These are phyloP conservation scores for Cephus pulcher DNA, from an alignment of 2,888 invertebrate genomes.

Conservation along the genomic window DNA sequence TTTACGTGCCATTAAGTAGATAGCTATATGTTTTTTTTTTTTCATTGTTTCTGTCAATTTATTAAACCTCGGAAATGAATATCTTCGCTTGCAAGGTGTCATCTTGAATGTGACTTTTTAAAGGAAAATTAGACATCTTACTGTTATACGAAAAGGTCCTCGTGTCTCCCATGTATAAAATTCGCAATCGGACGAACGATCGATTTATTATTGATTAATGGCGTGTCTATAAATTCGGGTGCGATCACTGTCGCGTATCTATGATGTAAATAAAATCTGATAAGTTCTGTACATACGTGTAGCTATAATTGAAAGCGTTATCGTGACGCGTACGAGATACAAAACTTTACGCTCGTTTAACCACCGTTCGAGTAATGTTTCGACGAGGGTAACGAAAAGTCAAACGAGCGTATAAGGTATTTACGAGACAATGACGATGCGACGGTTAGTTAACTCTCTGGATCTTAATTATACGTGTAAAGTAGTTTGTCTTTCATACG, in stretches of 20 bases:
- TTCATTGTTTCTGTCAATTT: background rate
- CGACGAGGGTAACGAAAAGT: background rate
- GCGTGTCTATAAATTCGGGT: background rate
- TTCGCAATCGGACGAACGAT: background rate
- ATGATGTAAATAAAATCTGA: background rate
- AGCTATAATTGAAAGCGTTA: background rate
- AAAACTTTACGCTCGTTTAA: background rate
- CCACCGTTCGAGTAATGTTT: background rate
- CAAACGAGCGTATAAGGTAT: background rate
- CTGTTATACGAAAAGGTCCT: background rate
- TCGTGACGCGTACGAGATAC: background rate
- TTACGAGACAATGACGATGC: background rate
- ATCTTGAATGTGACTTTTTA: background rate
- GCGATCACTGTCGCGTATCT: background rate
- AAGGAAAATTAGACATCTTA: background rate
- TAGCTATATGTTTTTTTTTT: conserved; percentile 8
- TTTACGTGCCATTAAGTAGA: conserved; percentile 17
- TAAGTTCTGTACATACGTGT: background rate
- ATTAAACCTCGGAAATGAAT: background rate
- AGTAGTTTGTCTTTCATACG: background rate
- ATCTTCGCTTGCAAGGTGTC: background rate
- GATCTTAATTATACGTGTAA: background rate
- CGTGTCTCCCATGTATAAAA: background rate
- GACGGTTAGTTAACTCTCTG: background rate
- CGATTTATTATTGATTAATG: background rate